Conservation (phyloP, 2,113 vertebrate species). For the Aplodontia rufa region DNA sequence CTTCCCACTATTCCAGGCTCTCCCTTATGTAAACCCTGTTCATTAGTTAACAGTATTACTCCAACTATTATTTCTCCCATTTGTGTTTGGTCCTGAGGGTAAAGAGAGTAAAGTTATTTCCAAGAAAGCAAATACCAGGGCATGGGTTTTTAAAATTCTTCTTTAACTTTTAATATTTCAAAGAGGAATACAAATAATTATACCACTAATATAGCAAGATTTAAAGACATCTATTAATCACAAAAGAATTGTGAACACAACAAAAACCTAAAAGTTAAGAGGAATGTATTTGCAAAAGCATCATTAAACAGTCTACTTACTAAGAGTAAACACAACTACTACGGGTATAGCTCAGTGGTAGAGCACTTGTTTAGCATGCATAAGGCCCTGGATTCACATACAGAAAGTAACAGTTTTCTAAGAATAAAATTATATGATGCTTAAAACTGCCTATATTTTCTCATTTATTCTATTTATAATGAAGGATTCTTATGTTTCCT, state of each 20-base stretch:
- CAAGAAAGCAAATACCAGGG: not conserved
- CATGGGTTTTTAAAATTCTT: not conserved
- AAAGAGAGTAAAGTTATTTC: not conserved
- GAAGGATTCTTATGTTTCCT: not conserved
- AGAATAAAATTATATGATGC: not conserved
- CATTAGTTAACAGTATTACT: not conserved
- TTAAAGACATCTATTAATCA: not conserved
- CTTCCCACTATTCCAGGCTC: not conserved
- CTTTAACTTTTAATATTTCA: slow-evolving; percentile 24
- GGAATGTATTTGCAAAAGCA: not conserved
- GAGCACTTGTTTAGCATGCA: not conserved
- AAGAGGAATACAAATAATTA: slow-evolving; percentile 11
- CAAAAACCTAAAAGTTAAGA: not conserved
- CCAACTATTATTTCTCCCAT: not conserved
- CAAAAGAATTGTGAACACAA: not conserved
- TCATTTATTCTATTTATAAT: not conserved
- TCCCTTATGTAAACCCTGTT: not conserved
- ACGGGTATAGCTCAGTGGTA: not conserved
- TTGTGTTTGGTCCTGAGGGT: not conserved
- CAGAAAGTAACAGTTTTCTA: not conserved
- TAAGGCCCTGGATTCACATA: not conserved
- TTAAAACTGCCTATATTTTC: not conserved
- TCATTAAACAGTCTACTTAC: not conserved
- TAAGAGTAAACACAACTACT: not conserved
- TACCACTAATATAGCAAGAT: not conserved